Evolutionary conservation across 2,797 vertebrate genomes (phyloP), one percentile per base, ranked within the genome.

Genomic region (Sparidentex hasta): DNA sequence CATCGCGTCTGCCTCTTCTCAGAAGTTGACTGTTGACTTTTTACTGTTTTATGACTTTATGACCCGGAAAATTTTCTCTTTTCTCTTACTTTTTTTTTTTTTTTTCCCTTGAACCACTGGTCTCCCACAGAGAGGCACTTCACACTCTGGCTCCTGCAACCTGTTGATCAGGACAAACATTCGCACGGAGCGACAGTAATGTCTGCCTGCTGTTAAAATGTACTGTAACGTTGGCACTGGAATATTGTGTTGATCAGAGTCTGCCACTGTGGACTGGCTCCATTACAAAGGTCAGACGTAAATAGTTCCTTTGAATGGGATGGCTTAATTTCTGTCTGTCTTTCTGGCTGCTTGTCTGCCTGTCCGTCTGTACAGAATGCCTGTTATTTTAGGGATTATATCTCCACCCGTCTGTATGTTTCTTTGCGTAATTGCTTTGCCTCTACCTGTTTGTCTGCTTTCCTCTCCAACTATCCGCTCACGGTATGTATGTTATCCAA

Each of bases 221-320:
- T 75, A 67, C 86, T 81, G 69, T 81, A 73, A 78, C 74, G 46
- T 59, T 84, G 83, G 63, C 71, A 64, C 74, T 80, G 79, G 79
- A 87, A 86, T 87, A 86, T 79, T 79, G 72, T 61, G 59, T 79
- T 50, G 78, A 82, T 85, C 80, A 82, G 41, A 74, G 77, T 87
- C 80, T 88, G 87, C 75, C 82, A 58, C 86, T 84, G 84, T 86
- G 88, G 83, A 90, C 70, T 54, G 21, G 89, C 90, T 92, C 83
- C 73, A 78, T 92, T 83, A 84, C 87, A 95, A 95, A 96, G 93
- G 93, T 95, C 93, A 94, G 93, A 94, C 80, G 86, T 93, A 93
- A 95, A 93, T 93, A 93, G 90, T 93, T 89, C 83, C 77, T 87
- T 88, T 94, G 88, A 94, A 88, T 85, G 85, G 85, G 85, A 90